Percentiles rank a stretch among this genome's conserved stretches.
Conservation (phyloP, 2,888 invertebrate species). For the Prosapia bicincta region DNA sequence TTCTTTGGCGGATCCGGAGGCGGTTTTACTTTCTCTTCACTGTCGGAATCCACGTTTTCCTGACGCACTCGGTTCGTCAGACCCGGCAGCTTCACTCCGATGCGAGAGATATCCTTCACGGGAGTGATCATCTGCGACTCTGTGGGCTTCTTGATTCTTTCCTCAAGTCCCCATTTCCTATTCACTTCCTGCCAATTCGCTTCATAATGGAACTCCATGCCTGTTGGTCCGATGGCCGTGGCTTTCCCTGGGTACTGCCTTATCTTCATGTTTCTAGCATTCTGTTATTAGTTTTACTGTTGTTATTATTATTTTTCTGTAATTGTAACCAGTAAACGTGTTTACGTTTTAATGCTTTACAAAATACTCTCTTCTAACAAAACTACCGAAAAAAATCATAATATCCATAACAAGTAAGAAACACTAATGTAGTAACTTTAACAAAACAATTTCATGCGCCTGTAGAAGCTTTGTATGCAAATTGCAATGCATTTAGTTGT, state of each 20-base stretch:
- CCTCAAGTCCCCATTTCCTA: conserved; percentile 33
- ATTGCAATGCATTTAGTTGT: too few relatives aligned
- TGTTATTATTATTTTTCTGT: too few relatives aligned
- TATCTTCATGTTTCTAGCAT: conserved; percentile 62
- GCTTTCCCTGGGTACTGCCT: conserved; percentile 82
- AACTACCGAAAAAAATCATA: too few relatives aligned
- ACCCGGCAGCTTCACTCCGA: conserved; percentile 29
- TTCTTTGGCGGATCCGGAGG: neutral
- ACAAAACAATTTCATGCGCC: too few relatives aligned
- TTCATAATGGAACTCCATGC: conserved; percentile 76
- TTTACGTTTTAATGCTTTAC: too few relatives aligned
- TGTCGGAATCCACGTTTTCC: neutral
- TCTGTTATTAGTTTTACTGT: too few relatives aligned
- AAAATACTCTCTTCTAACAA: too few relatives aligned
- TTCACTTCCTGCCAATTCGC: conserved; percentile 72
- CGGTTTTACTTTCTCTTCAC: neutral
- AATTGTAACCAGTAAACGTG: neutral
- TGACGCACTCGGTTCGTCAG: conserved; percentile 10
- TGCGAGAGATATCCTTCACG: conserved; percentile 26
- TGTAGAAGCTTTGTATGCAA: too few relatives aligned
- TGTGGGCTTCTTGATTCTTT: conserved; percentile 2
- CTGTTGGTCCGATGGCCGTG: conserved; percentile 62
- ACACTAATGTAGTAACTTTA: too few relatives aligned
- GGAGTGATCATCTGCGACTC: neutral
- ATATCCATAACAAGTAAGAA: too few relatives aligned